Conservation (phyloP, 2,888 invertebrate species). For the Nomada ferruginata region DNA sequence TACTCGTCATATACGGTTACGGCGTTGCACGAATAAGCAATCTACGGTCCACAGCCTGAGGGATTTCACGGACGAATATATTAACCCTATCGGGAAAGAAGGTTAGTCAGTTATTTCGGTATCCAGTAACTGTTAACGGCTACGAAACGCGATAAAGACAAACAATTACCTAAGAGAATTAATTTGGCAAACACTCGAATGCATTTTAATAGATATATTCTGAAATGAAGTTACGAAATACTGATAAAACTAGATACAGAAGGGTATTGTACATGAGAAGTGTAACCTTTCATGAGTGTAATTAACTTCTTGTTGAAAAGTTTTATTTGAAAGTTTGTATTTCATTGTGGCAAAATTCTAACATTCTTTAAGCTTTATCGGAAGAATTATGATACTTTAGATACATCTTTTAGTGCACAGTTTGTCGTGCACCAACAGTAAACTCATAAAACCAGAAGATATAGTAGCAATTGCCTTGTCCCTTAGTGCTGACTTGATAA, state of each 20-base stretch:
- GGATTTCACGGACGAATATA: constrained; percentile 73
- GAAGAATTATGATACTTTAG: background rate
- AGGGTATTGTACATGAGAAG: too few relatives aligned
- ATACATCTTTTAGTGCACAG: background rate
- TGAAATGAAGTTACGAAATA: background rate
- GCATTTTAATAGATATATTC: background rate
- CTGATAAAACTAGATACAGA: background rate
- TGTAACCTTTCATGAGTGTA: background rate
- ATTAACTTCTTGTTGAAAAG: too few relatives aligned
- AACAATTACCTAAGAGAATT: too few relatives aligned
- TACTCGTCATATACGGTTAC: constrained; percentile 43
- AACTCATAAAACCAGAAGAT: constrained; percentile 13
- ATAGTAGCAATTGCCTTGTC: constrained; percentile 5
- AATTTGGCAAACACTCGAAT: background rate
- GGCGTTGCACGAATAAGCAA: constrained; percentile 58
- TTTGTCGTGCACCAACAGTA: constrained; percentile 12
- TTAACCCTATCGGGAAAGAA: constrained; percentile 75
- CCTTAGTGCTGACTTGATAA: constrained; percentile 6
- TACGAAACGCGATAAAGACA: background rate
- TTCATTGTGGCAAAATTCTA: background rate
- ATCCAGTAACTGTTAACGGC: constrained; percentile 64
- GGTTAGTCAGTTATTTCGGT: constrained; percentile 72
- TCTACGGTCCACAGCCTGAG: constrained; percentile 70
- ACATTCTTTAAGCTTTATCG: background rate
- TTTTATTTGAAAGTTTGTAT: background rate